Conservation (phyloP, 2,888 invertebrate genomes). For the Coelopa pilipes region DNA sequence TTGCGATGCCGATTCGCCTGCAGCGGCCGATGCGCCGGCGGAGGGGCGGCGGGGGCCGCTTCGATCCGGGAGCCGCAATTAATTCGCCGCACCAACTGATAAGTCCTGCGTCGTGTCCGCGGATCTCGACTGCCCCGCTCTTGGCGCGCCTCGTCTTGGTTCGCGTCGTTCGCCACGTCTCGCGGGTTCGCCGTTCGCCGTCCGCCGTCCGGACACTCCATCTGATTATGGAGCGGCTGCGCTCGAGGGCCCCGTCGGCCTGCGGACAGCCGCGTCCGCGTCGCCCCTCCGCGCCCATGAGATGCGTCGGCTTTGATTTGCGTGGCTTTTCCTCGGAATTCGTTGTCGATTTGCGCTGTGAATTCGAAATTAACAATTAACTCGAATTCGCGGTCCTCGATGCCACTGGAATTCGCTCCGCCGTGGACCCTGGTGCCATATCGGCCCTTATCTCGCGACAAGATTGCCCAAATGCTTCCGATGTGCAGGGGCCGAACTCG, state of each 20-base stretch:
- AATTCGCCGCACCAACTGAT: constrained; percentile 44
- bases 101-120: constrained; percentile 44
- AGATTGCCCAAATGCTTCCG: constrained; percentile 19
- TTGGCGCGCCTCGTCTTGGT: constrained; percentile 39
- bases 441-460: constrained; percentile 12
- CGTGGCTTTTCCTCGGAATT: constrained; percentile 30
- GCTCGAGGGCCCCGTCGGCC: no score
- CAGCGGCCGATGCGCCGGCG: constrained; percentile 13
- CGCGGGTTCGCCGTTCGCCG: no score
- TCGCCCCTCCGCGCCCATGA: constrained; percentile 19
- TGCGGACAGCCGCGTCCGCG: background rate
- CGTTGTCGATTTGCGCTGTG: constrained; percentile 45
- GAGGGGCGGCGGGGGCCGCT: constrained; percentile 12
- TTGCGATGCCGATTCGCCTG: constrained; percentile 25
- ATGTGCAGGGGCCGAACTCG: no score
- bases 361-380: constrained; percentile 57
- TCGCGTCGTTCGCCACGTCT: background rate
- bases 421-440: constrained; percentile 1
- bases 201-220: no score
- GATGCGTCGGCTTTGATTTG: constrained; percentile 22
- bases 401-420: constrained; percentile 54
- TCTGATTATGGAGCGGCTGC: no score
- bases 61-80: constrained; percentile 41
- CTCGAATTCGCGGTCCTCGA: constrained; percentile 36
- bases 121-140: constrained; percentile 43